Evolutionary conservation across 2,113 vertebrate species (phyloP), one percentile per base, ranked within the genome.

Genomic region (Pogona vitticeps): DNA sequence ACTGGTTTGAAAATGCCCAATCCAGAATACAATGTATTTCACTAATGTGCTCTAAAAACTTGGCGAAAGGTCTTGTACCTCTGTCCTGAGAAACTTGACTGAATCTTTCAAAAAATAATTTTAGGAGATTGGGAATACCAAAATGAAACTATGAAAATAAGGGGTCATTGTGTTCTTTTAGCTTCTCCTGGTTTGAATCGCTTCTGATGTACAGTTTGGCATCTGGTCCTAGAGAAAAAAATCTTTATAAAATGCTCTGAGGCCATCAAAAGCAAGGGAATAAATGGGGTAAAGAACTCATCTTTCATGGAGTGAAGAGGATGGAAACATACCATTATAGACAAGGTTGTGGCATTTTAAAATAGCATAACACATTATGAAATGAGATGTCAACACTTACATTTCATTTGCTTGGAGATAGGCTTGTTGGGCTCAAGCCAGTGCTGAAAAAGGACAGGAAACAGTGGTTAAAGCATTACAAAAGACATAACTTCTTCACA

Each of bases 341-440:
- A 21, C 21, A 86, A 90, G 20, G 40, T 38, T 76, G 56, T 75
- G 6, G 46, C 13, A 85, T 68, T 88, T 92, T 46, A 84, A 79
- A 94, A 80, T 52, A 86, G 84, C 76, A 26, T 13, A 73, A 15
- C 46, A 76, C 71, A 87, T 77, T 88, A 21, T 72, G 85, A 84
- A 85, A 61, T 9, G 46, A 87, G 7, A 14, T 86, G 61, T 91
- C 86, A 88, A 95, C 87, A 98, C 98, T 99, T 98, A 99, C 99
- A 98, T 97, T 99, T 99, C 98, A 99, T 99, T 96, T 99, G 99
- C 94, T 98, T 98, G 96, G 94, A 97, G 93, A 99, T 96, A 6
- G 98, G 95, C 93, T 99, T 99, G 94, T 98, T 99, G 90, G 98
- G 98, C 93, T 99, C 98, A 92, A 99, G 97, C 99, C 99, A 99